Evolutionary conservation across 1,140 invertebrate genomes (phyloP).

Genomic region (Rhizoglyphus robini): DNA sequence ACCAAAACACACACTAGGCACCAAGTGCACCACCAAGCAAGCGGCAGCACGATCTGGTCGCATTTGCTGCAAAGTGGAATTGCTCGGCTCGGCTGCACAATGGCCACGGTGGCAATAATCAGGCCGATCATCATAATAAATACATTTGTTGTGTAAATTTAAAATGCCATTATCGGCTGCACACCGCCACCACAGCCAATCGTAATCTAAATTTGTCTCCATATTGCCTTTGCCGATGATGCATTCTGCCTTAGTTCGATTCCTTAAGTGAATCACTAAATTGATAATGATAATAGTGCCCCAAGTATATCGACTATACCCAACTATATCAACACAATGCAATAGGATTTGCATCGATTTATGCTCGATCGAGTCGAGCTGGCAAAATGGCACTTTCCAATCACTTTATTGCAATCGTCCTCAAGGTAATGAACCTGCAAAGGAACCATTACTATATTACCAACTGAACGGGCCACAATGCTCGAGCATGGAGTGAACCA

Average conservation of each 20-base stretch:
- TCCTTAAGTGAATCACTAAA: conserved; percentile 6
- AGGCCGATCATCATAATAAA: conserved; percentile 13
- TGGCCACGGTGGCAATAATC: neutral
- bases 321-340: too few species aligned
- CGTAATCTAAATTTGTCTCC: conserved; percentile 13
- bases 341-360: neutral
- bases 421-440: too few species aligned
- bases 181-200: neutral
- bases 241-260: neutral
- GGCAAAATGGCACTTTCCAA: neutral
- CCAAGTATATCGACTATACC: too few species aligned
- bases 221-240: neutral
- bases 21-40: neutral
- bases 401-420: too few species aligned
- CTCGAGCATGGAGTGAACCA: too few species aligned
- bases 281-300: conserved; percentile 10
- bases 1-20: too few species aligned
- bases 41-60: neutral
- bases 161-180: neutral
- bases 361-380: neutral
- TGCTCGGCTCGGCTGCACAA: neutral
- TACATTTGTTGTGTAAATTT: conserved; percentile 14
- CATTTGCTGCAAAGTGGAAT: neutral
- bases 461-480: too few species aligned
- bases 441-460: too few species aligned